Evolutionary conservation across 2,797 vertebrate genomes (phyloP), one percentile per base, ranked within the genome.

Genomic region (Brotula barbata): DNA sequence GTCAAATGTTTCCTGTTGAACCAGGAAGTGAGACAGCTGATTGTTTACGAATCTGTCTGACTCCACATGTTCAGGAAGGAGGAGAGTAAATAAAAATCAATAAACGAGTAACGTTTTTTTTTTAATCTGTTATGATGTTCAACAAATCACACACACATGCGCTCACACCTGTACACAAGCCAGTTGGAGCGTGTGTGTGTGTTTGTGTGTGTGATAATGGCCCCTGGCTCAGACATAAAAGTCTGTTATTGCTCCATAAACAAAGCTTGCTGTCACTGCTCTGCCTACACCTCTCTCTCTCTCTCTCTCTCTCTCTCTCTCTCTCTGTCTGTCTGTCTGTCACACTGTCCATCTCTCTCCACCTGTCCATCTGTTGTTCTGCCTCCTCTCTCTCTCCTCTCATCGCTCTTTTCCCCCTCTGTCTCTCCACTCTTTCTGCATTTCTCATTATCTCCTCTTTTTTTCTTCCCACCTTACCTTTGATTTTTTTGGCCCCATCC

Each of bases 171-270:
- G 8, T 8, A 28, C 25, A 28, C 25, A 28, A 8, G 8, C 25
- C 25, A 4, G 25, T 4, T 8, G 11, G 17, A 48, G 43, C 47
- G 28, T 52, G 7, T 42, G 44, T 44, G 56, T 15, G 20, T 53
- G 43, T 55, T 37, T 53, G 48, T 42, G 55, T 39, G 10, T 48
- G n/a, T 48, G 7, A 56, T 52, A 54, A 56, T 45, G 39, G 20
- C n/a, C 16, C 31, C 15, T 43, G 34, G 47, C 61, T 34, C 49
- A 73, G 68, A 81, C 66, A 57, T 52, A 45, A 50, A 42, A 63
- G 34, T 41, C 48, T 63, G 50, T 72, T 58, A 70, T 42, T 69
- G 64, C 71, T 59, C 54, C 28, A 64, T 82, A 71, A 82, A 64
- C 39, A 59, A 68, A 68, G 58, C 67, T 40, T 4, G 43, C 42